Evolutionary conservation across 2,888 invertebrate genomes (phyloP).

Genomic region (Catocala sponsa): DNA sequence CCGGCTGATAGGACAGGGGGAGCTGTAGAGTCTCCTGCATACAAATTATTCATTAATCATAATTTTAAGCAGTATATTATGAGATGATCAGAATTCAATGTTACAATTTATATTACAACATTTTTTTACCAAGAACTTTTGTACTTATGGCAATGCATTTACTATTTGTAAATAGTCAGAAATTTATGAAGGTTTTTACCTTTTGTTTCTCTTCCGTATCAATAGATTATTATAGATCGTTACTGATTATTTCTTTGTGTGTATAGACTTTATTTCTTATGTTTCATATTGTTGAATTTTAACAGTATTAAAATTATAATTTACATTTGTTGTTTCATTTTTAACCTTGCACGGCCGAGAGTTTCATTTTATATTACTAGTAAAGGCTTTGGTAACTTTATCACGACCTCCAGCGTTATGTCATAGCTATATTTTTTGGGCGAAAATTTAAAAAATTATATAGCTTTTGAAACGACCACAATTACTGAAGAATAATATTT

Average conservation of each 20-base stretch:
- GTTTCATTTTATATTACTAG: no score
- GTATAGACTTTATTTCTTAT: conserved; percentile 76
- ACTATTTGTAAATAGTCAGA: conserved; percentile 44
- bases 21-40: conserved; percentile 39
- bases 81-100: conserved; percentile 23
- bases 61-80: conserved; percentile 19
- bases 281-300: conserved; percentile 86
- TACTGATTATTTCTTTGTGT: conserved; percentile 69
- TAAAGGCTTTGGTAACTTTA: no score
- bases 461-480: no score
- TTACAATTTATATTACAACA: conserved; percentile 34
- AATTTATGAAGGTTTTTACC: conserved; percentile 28
- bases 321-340: conserved; percentile 42
- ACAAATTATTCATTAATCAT: conserved; percentile 37
- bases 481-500: no score
- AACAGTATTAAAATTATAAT: conserved; percentile 83
- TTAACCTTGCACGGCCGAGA: not conserved
- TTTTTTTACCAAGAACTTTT: conserved; percentile 38
- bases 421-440: no score
- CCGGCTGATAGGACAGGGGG: conserved; percentile 17
- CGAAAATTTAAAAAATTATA: no score
- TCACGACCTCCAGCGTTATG: no score
- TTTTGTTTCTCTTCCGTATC: conserved; percentile 25
- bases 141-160: conserved; percentile 47
- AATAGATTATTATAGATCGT: conserved; percentile 54